Base-by-base conservation (phyloP, 2,888 invertebrate genomes). In the Lysandra coridon region DNA sequence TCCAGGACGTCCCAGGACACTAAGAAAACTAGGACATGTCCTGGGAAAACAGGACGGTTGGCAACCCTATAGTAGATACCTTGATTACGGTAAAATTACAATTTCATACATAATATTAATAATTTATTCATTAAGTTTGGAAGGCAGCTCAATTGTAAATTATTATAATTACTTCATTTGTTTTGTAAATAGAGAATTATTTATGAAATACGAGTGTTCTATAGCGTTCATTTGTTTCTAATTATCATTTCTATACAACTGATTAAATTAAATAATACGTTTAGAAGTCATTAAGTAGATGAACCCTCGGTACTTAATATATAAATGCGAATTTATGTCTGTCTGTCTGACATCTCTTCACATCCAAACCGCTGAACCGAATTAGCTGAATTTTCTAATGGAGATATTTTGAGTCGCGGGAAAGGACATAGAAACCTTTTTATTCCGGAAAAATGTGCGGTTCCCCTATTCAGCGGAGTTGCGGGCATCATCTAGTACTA, bases 121-220 rank as follows among this genome's bases (percentile, higher is more conserved):
- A 64, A 64, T 64, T 64, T 64, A 64, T 64, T 64, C 64, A 64
- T 64, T 33, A 64, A 64, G 23, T 64, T 64, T 64, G 23, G 64
- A 64, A 12, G 12, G 64, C 10, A 30, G 64, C 64, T 30, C 33
- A 64, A 64, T 64, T 33, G 12, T 33, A 64, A 64, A 64, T 64
- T 64, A 64, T 64, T 64, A 33, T 30, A 64, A 33, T 64, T 33
- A 30, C 3, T 30, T 64, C 10, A 64, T 64, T 30, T 64, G 64
- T 30, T 30, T 64, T 33, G 64, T 64, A 64, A 64, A 64, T 33
- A 64, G 12, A 14, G 64, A 10, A 14, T 64, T 30, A 64, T 64
- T 64, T 64, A 64, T 64, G 30, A 64, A 64, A 64, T 23, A 62
- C 7, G 23, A 23, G 6, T 60, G 60, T n/a, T 60, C n/a, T n/a